Evolutionary conservation across 2,888 invertebrate species (phyloP), one percentile per base, ranked within the genome.

Genomic region (Stenoptilia bipunctidactyla): DNA sequence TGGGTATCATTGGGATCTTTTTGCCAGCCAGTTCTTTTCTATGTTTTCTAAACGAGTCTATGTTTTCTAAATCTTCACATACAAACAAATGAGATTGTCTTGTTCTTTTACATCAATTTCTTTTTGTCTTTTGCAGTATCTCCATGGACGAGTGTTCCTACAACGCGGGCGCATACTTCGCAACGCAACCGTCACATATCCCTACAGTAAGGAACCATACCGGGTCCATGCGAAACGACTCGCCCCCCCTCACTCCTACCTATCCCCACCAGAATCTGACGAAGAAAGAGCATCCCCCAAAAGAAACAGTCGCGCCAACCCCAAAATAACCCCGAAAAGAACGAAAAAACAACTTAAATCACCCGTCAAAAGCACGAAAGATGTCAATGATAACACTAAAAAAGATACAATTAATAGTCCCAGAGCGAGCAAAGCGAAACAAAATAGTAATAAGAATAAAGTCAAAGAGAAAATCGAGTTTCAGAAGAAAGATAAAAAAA

Each of bases 141-240:
- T 92, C 13, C 92, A 92, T 63, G 92, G 92, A 1, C 86, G 88
- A 50, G 88, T 92, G 10, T 92, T 89, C 58, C 76, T 92, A 1
- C 91, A 91, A 69, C 89, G 90, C 40, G 89, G 90, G 0, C 87
- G 90, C 59, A 85, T 89, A 37, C 65, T 92, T 40, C 85, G 90
- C 36, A 87, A 90, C 8, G 91, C 90, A 0, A 87, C 87, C 52
- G 87, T 92, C 39, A 85, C 74, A 2, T 76, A 61, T 66, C 63
- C 82, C 27, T 70, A 83, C 68, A 77, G 79, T 46, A 75, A 77
- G 46, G 79, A 79, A 41, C 80, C 82, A 0, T 77, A 79, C 47
- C 72, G 82, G 56, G 73, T 66, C 42, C 80, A 79, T 46, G 61
- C 67, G 1, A 58, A 71, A 10, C 66, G 80, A 3, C 66, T 82